A percentile compares a stretch with the other conserved stretches of the same genome.
These are phyloP conservation scores for Lacerta agilis DNA, from an alignment of 2,797 vertebrate species.

Conservation along the genomic window DNA sequence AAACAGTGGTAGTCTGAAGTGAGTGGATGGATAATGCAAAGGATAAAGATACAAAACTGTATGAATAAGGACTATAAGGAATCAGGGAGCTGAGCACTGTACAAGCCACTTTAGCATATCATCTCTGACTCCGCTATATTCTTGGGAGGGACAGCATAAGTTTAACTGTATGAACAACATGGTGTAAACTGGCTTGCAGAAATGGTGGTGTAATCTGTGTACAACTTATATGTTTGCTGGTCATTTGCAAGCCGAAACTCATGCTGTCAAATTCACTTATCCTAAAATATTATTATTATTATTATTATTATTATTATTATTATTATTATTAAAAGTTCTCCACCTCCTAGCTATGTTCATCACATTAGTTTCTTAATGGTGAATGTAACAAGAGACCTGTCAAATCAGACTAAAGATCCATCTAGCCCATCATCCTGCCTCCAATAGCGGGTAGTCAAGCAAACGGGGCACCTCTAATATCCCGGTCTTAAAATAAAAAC, in stretches of 20 bases:
- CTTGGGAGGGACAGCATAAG: neutral
- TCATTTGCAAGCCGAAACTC: neutral
- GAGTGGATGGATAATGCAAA: neutral
- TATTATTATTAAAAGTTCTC: neutral
- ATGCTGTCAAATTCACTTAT: neutral
- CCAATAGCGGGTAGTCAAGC: neutral
- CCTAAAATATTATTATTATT: too few species aligned
- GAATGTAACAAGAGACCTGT: neutral
- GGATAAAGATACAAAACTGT: neutral
- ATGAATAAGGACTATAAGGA: neutral
- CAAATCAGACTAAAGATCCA: neutral
- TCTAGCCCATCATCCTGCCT: neutral
- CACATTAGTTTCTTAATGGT: neutral
- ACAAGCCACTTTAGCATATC: neutral
- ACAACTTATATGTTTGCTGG: neutral
- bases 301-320: too few species aligned
- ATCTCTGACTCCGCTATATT: neutral
- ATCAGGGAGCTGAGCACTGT: neutral
- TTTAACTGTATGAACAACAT: neutral
- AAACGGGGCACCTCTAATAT: neutral
- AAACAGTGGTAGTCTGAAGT: neutral
- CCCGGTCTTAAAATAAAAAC: neutral
- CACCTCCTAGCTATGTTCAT: neutral
- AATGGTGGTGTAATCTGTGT: neutral
- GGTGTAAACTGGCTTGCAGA: neutral